Percentiles rank a stretch among this genome's conserved stretches.
Conservation (phyloP, 1,140 invertebrate genomes). For the Bacillus rossius region DNA sequence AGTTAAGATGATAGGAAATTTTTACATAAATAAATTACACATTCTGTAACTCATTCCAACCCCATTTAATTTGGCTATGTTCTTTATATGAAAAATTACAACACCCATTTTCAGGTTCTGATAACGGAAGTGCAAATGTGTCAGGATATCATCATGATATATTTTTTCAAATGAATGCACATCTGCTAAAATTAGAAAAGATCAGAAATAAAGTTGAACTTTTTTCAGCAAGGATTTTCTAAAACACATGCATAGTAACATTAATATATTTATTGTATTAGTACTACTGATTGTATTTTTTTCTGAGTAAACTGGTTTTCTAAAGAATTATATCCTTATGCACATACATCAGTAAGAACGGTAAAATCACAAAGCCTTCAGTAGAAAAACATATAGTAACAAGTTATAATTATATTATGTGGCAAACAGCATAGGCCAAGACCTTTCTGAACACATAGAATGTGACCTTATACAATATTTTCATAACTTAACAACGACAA, state of each 20-base stretch:
- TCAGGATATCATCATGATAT: background rate
- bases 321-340: background rate
- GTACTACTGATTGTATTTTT: background rate
- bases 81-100: slow-evolving; percentile 47
- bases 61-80: slow-evolving; percentile 45
- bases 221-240: background rate
- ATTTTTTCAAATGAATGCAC: background rate
- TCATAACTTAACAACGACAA: slow-evolving; percentile 4
- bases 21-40: too few relatives aligned
- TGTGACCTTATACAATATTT: slow-evolving; percentile 5
- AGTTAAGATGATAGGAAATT: too few relatives aligned
- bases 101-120: slow-evolving; percentile 40
- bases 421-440: slow-evolving; percentile 1
- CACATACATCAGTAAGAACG: background rate
- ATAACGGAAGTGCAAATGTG: slow-evolving; percentile 12
- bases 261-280: background rate
- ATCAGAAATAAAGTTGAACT: background rate
- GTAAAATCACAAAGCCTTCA: slow-evolving; percentile 10
- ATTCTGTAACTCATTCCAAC: slow-evolving; percentile 39
- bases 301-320: background rate
- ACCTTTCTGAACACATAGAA: background rate
- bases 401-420: background rate
- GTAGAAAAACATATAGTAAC: slow-evolving; percentile 11
- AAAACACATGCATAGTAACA: background rate
- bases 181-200: background rate